Conservation (phyloP, 2,113 vertebrate species). For the Vidua macroura region DNA sequence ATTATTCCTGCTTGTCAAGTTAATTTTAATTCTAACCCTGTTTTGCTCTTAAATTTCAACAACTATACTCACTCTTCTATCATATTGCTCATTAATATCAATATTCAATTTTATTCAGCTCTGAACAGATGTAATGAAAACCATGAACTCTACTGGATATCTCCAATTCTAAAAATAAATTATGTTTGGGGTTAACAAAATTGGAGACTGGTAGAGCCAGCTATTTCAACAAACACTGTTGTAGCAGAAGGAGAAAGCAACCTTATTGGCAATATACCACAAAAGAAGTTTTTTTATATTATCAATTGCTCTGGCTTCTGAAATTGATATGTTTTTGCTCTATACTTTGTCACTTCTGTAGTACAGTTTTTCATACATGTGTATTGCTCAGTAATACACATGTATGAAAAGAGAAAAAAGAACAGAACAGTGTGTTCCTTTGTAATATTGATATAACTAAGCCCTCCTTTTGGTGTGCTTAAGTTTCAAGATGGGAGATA, state of each 20-base stretch:
- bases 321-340: not conserved
- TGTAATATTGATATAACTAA: not conserved
- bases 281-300: not conserved
- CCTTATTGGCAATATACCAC: fast-evolving
- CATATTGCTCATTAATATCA: not conserved
- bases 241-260: not conserved
- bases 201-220: not conserved
- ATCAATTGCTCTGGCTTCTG: not conserved
- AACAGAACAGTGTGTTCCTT: not conserved
- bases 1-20: not conserved
- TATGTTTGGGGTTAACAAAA: not conserved
- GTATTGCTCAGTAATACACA: not conserved
- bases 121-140: not conserved
- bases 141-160: not conserved
- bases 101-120: not conserved
- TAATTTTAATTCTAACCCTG: not conserved
- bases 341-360: not conserved
- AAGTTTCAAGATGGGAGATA: not conserved
- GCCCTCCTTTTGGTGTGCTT: not conserved
- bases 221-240: not conserved
- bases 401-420: not conserved
- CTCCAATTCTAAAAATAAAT: not conserved
- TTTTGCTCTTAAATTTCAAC: not conserved
- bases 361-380: not conserved
- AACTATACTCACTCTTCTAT: not conserved